Conservation (phyloP, 2,888 invertebrate species). For the Amiota minor region DNA sequence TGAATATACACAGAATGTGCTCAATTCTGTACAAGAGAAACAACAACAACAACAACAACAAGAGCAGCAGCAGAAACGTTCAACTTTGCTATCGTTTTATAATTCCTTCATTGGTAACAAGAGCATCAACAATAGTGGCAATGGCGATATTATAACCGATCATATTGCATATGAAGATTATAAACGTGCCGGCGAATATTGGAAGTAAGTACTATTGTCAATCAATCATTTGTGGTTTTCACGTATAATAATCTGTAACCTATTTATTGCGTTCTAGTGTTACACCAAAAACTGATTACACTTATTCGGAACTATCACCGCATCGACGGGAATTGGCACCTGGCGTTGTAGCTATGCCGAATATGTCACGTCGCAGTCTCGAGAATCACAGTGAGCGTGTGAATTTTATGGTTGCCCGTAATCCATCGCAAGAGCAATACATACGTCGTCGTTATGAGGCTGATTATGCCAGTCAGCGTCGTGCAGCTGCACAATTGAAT, state of each 20-base stretch:
- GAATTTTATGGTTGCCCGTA: slow-evolving; percentile 66
- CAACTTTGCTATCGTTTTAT: slow-evolving; percentile 42
- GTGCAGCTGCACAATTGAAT: slow-evolving; percentile 49
- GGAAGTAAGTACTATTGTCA: slow-evolving; percentile 80
- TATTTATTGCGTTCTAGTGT: slow-evolving; percentile 75
- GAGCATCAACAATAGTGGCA: slow-evolving; percentile 51
- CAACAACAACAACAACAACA: slow-evolving; percentile 32
- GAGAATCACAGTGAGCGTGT: slow-evolving; percentile 77
- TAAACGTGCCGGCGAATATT: slow-evolving; percentile 85
- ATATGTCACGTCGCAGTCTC: slow-evolving; percentile 88
- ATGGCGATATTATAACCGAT: slow-evolving; percentile 57
- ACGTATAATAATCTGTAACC: neutral
- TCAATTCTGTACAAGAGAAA: slow-evolving; percentile 65
- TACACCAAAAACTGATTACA: slow-evolving; percentile 93
- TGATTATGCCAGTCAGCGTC: slow-evolving; percentile 46
- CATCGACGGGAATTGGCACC: slow-evolving; percentile 86
- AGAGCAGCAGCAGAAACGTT: slow-evolving; percentile 39
- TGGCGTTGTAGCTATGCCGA: slow-evolving; percentile 88
- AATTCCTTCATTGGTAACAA: slow-evolving; percentile 44
- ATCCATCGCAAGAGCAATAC: slow-evolving; percentile 69
- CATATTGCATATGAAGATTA: slow-evolving; percentile 83
- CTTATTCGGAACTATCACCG: slow-evolving; percentile 87
- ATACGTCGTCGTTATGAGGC: slow-evolving; percentile 71
- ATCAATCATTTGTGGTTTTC: neutral
- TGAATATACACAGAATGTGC: slow-evolving; percentile 67